Base-by-base conservation (phyloP, 2,113 vertebrate genomes). In the Nothoprocta pentlandii region DNA sequence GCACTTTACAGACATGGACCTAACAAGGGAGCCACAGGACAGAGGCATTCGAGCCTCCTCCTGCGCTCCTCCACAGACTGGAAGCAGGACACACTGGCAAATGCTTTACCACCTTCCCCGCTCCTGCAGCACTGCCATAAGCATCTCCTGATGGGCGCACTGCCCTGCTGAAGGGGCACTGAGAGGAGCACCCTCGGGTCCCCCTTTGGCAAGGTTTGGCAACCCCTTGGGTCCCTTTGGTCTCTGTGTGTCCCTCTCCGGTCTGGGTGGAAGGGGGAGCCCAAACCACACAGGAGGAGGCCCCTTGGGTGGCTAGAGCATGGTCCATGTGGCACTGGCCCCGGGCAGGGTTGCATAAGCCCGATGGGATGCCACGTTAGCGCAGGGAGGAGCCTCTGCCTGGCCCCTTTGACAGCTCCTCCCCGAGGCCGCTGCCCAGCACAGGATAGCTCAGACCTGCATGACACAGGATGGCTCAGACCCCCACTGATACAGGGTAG, bases 291-390 rank as follows among this genome's bases (percentile, higher is more conserved):
- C 75, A 88, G 58, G 6, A 81, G 74, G 75, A 70, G 77, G 69
- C 42, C 54, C 42, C 1, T 0, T n/a, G 75, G 70, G n/a, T 49
- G 64, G 39, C 20, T 16, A 76, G 21, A 54, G 56, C 1, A 2
- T 66, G 47, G 90, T 44, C 64, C 73, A 39, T 89, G 87, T 53
- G 75, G 80, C 13, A 34, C 53, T 93, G 88, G 63, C 78, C 80
- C 49, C n/a, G 59, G n/a, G 81, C 66, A 85, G 73, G 47, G 71
- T 95, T 94, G 77, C 89, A 59, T 89, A 94, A 94, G 51, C 58
- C 79, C 77, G 87, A 82, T 3, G 73, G 71, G 93, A 44, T 96
- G 97, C 97, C 97, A 97, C 96, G 96, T 98, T 92, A 91, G 87
- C 76, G 67, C 86, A 61, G 96, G 96, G 96, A 88, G 95, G 96